Evolutionary conservation across 2,797 vertebrate genomes (phyloP), one percentile per base, ranked within the genome.

Genomic region (Trachops cirrhosus): DNA sequence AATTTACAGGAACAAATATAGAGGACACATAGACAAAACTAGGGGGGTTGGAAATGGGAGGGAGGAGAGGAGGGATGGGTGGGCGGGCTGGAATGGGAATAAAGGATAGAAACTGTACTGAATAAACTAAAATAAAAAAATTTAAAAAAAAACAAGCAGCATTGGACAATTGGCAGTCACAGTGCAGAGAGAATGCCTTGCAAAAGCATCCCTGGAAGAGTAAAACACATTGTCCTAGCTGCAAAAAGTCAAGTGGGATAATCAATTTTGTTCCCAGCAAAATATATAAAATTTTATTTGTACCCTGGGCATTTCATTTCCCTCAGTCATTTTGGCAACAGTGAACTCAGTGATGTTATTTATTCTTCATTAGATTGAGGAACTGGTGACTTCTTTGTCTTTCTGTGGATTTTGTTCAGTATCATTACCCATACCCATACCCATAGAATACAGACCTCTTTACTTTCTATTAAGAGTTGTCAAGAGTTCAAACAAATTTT

Each of bases 401-500:
- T 57, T 96, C 89, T 94, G 34, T 80, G 89, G 83, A 8, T 8
- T 85, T 9, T 62, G 22, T 62, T 89, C 71, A 67, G 26, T 2
- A 9, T 29, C 11, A 54, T 77, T 94, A 88, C 32, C 15, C n/a
- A 34, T 0, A 80, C 10, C 34, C 75, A n/a, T n/a, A n/a, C n/a
- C n/a, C n/a, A n/a, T n/a, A 95, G 64, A 78, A 93, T 93, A 79
- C 0, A 48, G 7, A 70, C 18, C 22, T 91, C 44, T 82, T n/a
- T 90, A 21, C 34, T 46, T 62, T 70, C 29, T 22, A 94, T 52
- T 15, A 83, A 94, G 10, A 1, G 3, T 52, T 71, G 39, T 71
- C 10, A 87, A 82, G 67, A 88, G n/a, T n/a, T 67, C 87, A 96
- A 75, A 86, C 15, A 78, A 52, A 79, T 57, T 90, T 89, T 75